Base-by-base conservation (phyloP, 2,113 vertebrate species). In the Puffinus mauretanicus region DNA sequence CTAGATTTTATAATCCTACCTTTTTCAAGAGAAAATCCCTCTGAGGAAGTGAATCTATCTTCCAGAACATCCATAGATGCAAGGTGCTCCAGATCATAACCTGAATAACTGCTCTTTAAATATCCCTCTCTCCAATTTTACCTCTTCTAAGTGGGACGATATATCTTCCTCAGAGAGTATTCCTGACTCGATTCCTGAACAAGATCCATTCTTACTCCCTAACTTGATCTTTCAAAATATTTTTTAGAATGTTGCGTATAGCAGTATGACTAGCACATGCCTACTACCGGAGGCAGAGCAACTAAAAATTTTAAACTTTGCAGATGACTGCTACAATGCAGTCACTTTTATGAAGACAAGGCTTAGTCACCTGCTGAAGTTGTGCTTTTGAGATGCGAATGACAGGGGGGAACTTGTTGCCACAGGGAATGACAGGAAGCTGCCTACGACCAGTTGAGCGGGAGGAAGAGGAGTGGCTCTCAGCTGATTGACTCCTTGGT, bases 311-410 rank as follows among this genome's bases (percentile, higher is more conserved):
- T 42, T 40, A 30, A 64, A 80, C 90, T 80, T 88, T 47, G 64
- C 51, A 83, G 90, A 75, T 16, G 81, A 89, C 86, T 92, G 90
- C 90, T 65, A 54, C 29, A 32, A 6, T 4, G 76, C 89, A 95
- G 92, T 72, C 88, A 66, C 58, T 94, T 72, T 62, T 22, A 87
- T 36, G 88, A 95, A 94, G 82, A 97, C 62, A 78, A 92, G 77
- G 95, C 92, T 92, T 98, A 98, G 98, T 99, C 99, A 99, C 99
- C 99, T 99, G 99, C 98, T 99, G 98, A n/a, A 98, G 98, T 96
- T 99, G 99, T 89, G 99, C 99, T 64, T 99, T 99, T 94, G 98
- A 99, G 98, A 99, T 99, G 97, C 98, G 98, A 97, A 99, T 99
- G 98, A 99, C 98, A 96, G 99, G 98, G 98, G 99, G 99, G 65